phyloP scores from a whole-genome alignment of 2,888 invertebrate genomes.

The Lasius platythorax region DNA sequence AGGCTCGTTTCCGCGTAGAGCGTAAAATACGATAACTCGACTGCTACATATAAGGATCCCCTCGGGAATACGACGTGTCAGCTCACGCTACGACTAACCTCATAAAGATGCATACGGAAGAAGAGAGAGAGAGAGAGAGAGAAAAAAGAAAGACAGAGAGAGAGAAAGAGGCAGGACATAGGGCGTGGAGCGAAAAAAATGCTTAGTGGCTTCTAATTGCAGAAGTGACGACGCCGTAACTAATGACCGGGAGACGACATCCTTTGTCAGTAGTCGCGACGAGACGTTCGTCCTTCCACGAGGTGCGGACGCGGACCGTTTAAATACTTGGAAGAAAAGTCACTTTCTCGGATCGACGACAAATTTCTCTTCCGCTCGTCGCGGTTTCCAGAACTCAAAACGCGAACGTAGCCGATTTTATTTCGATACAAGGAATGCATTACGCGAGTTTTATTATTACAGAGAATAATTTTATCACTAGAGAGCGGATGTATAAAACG shows the following conservation, averaged over 20 bases:
- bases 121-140: conserved; percentile 54
- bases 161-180: conserved; percentile 51
- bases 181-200: conserved; percentile 65
- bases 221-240: conserved; percentile 84
- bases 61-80: conserved; percentile 64
- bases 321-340: conserved; percentile 71
- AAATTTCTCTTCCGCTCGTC: conserved; percentile 62
- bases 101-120: conserved; percentile 60
- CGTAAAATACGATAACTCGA: conserved; percentile 50
- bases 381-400: conserved; percentile 18
- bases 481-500: background rate
- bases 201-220: conserved; percentile 83
- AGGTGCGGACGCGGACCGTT: conserved; percentile 75
- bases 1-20: conserved; percentile 35
- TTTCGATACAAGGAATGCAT: conserved; percentile 7
- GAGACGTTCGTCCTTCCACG: conserved; percentile 72
- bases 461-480: background rate
- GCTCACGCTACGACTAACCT: conserved; percentile 62
- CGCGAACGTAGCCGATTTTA: background rate
- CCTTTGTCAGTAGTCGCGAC: conserved; percentile 79
- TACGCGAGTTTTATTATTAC: background rate
- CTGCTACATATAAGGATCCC: conserved; percentile 59
- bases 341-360: conserved; percentile 27
- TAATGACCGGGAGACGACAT: conserved; percentile 83
- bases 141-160: conserved; percentile 29